Conservation (phyloP, 1,140 invertebrate genomes). For the Musca vetustissima region DNA sequence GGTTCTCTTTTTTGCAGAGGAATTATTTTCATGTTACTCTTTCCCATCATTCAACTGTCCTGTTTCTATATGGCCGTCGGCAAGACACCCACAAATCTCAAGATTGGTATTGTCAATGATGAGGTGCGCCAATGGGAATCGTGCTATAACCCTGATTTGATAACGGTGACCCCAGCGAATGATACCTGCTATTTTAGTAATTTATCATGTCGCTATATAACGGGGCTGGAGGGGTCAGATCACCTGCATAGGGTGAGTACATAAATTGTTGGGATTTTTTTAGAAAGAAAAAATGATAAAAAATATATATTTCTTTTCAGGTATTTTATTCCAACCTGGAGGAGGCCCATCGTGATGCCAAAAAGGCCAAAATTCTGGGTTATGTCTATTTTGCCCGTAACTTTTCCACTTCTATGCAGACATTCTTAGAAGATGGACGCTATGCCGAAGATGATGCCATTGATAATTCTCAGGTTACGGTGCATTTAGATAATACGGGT, state of each 20-base stretch:
- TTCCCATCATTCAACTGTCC: conserved; percentile 79
- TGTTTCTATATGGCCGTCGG: conserved; percentile 82
- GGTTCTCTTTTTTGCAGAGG: conserved; percentile 62
- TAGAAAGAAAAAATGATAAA: conserved; percentile 8
- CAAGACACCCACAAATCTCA: conserved; percentile 70
- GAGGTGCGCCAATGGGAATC: conserved; percentile 60
- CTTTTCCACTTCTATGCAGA: conserved; percentile 69
- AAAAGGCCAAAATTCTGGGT: conserved; percentile 66
- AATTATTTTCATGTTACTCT: conserved; percentile 75
- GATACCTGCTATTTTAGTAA: conserved; percentile 59
- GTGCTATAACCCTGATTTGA: conserved; percentile 44
- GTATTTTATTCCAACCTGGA: conserved; percentile 28
- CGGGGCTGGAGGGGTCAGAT: conserved; percentile 56
- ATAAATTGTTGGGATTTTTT: not conserved
- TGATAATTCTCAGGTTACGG: conserved; percentile 62
- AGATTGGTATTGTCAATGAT: conserved; percentile 75
- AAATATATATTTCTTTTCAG: conserved; percentile 10
- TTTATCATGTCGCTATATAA: conserved; percentile 63
- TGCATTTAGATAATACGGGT: conserved; percentile 58
- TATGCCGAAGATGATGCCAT: conserved; percentile 58
- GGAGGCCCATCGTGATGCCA: conserved; percentile 64
- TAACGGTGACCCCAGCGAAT: conserved; percentile 40
- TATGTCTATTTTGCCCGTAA: conserved; percentile 72
- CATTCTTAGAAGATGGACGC: conserved; percentile 61
- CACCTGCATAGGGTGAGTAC: conserved; percentile 1